These are phyloP conservation scores for Palloptera scutellata DNA, from an alignment of 2,888 invertebrate genomes.

Conservation along the genomic window DNA sequence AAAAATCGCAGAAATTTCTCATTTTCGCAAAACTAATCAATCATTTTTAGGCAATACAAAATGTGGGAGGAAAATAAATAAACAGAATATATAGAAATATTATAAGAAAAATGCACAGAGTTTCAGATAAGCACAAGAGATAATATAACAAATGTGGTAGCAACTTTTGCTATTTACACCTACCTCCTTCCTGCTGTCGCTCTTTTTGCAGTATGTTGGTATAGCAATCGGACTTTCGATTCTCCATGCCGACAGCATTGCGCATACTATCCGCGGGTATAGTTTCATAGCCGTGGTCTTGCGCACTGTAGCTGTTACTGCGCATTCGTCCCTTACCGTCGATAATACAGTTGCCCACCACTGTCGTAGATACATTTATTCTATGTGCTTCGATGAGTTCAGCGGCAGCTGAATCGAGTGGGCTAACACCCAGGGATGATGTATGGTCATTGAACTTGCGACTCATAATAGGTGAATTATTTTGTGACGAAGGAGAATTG, in stretches of 20 bases:
- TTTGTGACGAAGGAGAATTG: constrained; percentile 59
- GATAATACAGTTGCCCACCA: constrained; percentile 54
- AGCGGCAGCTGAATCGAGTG: constrained; percentile 53
- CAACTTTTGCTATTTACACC: constrained; percentile 8
- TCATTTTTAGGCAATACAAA: constrained; percentile 26
- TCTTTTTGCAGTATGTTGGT: constrained; percentile 60
- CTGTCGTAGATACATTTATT: constrained; percentile 24
- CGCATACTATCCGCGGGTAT: constrained; percentile 58
- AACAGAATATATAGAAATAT: constrained; percentile 21
- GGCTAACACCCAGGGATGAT: constrained; percentile 47
- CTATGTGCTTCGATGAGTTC: constrained; percentile 47
- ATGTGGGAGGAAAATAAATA: constrained; percentile 34
- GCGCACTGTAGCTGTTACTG: constrained; percentile 63
- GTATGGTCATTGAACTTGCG: constrained; percentile 49
- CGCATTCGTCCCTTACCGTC: constrained; percentile 63
- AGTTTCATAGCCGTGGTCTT: constrained; percentile 74
- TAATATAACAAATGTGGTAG: neutral
- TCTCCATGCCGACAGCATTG: constrained; percentile 49
- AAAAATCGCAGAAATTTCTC: constrained; percentile 53
- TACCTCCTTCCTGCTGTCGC: constrained; percentile 57
- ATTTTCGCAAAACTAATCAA: constrained; percentile 57
- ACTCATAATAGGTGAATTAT: constrained; percentile 56
- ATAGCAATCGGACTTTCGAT: constrained; percentile 64
- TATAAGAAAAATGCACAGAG: neutral
- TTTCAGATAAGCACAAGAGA: constrained; percentile 5